Evolutionary conservation across 1,140 invertebrate genomes (phyloP).

Genomic region (Pentalonia nigronervosa): DNA sequence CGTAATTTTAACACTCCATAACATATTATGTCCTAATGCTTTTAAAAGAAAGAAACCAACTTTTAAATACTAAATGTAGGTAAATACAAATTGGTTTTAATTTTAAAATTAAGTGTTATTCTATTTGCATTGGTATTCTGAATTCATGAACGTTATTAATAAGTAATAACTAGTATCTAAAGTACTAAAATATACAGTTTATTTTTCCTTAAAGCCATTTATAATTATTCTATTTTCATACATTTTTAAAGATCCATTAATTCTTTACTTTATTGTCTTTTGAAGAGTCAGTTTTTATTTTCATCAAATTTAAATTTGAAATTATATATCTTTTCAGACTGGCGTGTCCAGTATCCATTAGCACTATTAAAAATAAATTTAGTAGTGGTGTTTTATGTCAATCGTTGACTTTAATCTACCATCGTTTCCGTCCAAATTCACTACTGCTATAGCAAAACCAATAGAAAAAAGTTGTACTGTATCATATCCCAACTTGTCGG

Average conservation of each 20-base stretch:
- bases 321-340: not conserved
- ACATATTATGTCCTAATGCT: not conserved
- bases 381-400: not conserved
- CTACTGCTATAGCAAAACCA: not conserved
- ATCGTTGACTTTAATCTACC: not conserved
- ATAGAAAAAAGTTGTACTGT: not conserved
- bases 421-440: not conserved
- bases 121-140: not conserved
- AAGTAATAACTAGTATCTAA: not conserved
- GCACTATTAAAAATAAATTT: not conserved
- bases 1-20: not conserved
- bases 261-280: not conserved
- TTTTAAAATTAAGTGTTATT: not conserved
- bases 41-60: not conserved
- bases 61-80: not conserved
- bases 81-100: constrained; percentile 9
- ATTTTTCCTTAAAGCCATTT: not conserved
- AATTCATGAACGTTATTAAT: not conserved
- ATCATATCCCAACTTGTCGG: not conserved
- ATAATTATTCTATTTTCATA: constrained; percentile 5
- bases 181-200: not conserved
- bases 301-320: not conserved
- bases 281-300: not conserved
- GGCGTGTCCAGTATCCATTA: not conserved
- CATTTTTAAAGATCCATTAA: not conserved